Conservation (phyloP, 2,797 vertebrate species). For the Leptodactylus fallax region DNA sequence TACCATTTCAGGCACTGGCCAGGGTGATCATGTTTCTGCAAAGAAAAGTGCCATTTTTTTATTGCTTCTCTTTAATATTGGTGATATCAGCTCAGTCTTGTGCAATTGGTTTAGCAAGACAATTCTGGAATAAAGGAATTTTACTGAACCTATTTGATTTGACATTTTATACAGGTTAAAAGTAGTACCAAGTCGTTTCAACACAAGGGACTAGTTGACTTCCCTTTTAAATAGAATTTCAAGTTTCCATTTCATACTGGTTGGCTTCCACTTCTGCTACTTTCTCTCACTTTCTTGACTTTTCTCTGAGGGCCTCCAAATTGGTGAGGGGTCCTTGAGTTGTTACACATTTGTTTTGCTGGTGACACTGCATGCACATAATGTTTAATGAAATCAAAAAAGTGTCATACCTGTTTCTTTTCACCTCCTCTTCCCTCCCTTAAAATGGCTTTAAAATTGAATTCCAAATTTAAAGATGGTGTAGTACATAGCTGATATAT, state of each 20-base stretch:
- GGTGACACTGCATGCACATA: slow-evolving; percentile 75
- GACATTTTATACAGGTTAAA: background rate
- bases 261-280: slow-evolving; percentile 66
- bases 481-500: slow-evolving; percentile 75
- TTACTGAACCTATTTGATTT: background rate
- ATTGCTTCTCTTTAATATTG: background rate
- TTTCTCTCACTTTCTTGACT: slow-evolving; percentile 57
- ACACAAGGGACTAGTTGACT: slow-evolving; percentile 67
- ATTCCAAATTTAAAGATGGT: slow-evolving; percentile 54
- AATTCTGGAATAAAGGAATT: background rate
- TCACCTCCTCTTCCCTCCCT: slow-evolving; percentile 54
- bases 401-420: slow-evolving; percentile 59
- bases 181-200: background rate
- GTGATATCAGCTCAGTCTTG: background rate
- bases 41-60: background rate
- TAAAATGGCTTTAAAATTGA: slow-evolving; percentile 38
- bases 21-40: background rate
- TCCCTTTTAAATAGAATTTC: slow-evolving; percentile 78
- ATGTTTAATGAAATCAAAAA: slow-evolving; percentile 67
- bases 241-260: slow-evolving; percentile 65
- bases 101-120: background rate
- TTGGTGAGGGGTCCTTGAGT: slow-evolving; percentile 54
- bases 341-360: slow-evolving; percentile 71
- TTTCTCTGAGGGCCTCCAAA: slow-evolving; percentile 65
- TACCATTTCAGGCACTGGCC: background rate